Evolutionary conservation across 2,113 vertebrate genomes (phyloP).

Genomic region (Melanostigma gelatinosum): DNA sequence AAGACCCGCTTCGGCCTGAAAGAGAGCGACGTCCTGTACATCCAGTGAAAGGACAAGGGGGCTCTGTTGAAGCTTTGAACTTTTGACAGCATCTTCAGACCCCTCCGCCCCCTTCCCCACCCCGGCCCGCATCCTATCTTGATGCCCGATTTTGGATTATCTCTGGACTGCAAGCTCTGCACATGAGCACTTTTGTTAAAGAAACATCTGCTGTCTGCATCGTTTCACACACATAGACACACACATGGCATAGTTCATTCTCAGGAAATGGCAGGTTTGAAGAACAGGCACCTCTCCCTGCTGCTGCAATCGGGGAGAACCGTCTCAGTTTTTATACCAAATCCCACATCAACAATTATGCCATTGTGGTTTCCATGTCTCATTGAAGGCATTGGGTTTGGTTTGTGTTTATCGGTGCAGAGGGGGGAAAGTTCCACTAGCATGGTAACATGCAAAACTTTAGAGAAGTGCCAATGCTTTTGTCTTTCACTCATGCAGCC

Average conservation of each 20-base stretch:
- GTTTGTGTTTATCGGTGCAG: conserved; percentile 1
- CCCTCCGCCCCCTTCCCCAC: conserved; percentile 27
- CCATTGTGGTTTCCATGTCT: conserved; percentile 25
- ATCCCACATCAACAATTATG: conserved; percentile 18
- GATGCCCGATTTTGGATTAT: conserved; percentile 50
- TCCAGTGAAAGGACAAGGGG: conserved; percentile 83
- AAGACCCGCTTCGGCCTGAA: conserved; percentile 91
- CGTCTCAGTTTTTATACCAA: conserved; percentile 8
- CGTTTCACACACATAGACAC: neutral
- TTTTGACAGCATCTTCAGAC: conserved; percentile 35
- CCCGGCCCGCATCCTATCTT: conserved; percentile 39
- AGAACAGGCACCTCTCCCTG: conserved; percentile 14
- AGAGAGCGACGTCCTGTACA: conserved; percentile 87
- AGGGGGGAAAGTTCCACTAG: conserved; percentile 36
- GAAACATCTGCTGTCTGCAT: conserved; percentile 42
- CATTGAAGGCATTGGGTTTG: neutral
- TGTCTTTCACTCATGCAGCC: conserved; percentile 39
- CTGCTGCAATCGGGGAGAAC: conserved; percentile 3
- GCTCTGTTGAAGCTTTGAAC: conserved; percentile 29
- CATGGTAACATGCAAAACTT: conserved; percentile 21
- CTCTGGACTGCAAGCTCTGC: conserved; percentile 63
- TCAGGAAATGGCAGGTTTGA: conserved; percentile 35
- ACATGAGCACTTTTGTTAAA: conserved; percentile 38
- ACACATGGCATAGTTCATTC: neutral
- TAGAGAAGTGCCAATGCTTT: conserved; percentile 44